phyloP scores from a whole-genome alignment of 2,113 vertebrate species.

The Neolamprologus kungweensis region DNA sequence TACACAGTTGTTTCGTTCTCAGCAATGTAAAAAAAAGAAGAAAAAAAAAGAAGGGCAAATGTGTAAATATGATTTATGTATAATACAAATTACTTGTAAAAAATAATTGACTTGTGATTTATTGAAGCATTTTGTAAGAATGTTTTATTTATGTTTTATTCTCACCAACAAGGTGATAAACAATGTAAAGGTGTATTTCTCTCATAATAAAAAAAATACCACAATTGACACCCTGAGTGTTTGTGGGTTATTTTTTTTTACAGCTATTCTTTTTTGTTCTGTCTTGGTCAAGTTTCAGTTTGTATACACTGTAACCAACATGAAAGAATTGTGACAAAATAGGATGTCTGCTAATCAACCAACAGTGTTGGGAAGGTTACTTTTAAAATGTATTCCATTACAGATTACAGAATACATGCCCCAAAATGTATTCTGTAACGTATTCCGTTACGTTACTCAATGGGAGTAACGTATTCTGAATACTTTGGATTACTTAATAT shows the following conservation, averaged over 20 bases:
- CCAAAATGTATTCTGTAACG: no score
- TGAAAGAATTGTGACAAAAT: not conserved
- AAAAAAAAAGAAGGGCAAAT: conserved; percentile 56
- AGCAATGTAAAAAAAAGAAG: conserved; percentile 24
- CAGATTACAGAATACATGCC: no score
- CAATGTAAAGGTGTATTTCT: conserved; percentile 78
- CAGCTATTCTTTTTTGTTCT: not conserved
- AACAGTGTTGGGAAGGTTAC: not conserved
- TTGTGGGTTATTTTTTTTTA: not conserved
- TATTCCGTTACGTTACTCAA: no score
- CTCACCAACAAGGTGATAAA: conserved; percentile 62
- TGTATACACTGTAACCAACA: not conserved
- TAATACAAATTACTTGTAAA: conserved; percentile 82
- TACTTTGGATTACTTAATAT: no score
- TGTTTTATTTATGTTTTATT: conserved; percentile 93
- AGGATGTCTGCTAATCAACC: not conserved
- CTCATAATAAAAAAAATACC: conserved; percentile 79
- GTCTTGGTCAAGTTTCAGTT: not conserved
- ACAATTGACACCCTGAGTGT: not conserved
- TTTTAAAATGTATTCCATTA: no score
- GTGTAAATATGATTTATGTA: conserved; percentile 93
- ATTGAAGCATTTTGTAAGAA: conserved; percentile 77
- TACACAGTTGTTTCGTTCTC: conserved; percentile 61
- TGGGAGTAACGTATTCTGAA: no score
- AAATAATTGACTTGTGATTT: conserved; percentile 60